phyloP scores from a whole-genome alignment of 2,888 invertebrate genomes.

The Agrotis exclamationis region DNA sequence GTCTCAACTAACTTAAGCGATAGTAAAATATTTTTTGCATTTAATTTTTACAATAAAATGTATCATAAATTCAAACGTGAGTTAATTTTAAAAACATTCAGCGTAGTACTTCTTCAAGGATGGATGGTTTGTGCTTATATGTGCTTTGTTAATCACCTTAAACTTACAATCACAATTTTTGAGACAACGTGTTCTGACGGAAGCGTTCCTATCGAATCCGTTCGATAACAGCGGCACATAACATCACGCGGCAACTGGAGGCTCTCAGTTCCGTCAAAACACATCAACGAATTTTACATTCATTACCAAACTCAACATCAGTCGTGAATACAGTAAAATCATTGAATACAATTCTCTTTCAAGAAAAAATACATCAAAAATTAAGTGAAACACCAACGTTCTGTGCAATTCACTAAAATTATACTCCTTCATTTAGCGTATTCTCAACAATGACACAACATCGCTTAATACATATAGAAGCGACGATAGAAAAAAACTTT shows the following conservation, averaged over 20 bases:
- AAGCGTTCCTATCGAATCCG: conserved; percentile 45
- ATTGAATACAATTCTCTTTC: conserved; percentile 84
- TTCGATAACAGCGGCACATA: conserved; percentile 46
- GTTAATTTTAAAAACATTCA: conserved; percentile 88
- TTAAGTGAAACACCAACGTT: conserved; percentile 90
- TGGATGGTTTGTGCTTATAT: conserved; percentile 91
- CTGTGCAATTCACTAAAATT: conserved; percentile 89
- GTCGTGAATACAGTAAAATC: conserved; percentile 86
- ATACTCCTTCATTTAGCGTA: conserved; percentile 77
- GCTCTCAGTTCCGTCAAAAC: conserved; percentile 61
- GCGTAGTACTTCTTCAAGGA: conserved; percentile 87
- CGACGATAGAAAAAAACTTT: conserved; percentile 83
- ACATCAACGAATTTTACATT: conserved; percentile 78
- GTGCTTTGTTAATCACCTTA: conserved; percentile 88
- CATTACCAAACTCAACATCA: conserved; percentile 85
- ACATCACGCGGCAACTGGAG: conserved; percentile 52
- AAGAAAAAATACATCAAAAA: conserved; percentile 90
- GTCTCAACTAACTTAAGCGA: conserved; percentile 89
- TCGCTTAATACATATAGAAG: conserved; percentile 75
- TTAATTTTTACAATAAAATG: conserved; percentile 89
- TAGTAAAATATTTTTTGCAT: conserved; percentile 88
- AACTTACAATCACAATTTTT: conserved; percentile 87
- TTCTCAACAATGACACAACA: conserved; percentile 85
- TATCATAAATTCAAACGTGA: conserved; percentile 91
- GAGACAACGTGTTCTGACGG: conserved; percentile 67